Evolutionary conservation across 2,888 invertebrate species (phyloP).

Genomic region (Nomada flava): DNA sequence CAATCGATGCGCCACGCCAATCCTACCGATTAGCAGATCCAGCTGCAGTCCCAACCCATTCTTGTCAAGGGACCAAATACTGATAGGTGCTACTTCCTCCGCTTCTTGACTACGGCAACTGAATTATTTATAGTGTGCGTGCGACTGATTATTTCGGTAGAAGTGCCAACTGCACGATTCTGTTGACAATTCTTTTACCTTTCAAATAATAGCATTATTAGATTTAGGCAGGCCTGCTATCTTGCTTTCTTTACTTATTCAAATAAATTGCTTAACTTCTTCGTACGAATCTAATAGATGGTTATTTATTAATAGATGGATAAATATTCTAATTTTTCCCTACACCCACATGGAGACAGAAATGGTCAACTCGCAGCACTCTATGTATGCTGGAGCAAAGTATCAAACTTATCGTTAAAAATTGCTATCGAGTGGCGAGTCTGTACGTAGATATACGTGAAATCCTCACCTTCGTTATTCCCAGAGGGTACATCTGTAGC

Average conservation of each 20-base stretch:
- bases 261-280: too few species aligned
- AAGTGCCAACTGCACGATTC: too few species aligned
- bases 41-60: background rate
- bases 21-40: slow-evolving; percentile 27
- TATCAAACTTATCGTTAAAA: slow-evolving; percentile 66
- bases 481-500: slow-evolving; percentile 28
- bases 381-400: background rate
- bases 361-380: background rate
- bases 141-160: too few species aligned
- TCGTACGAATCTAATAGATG: too few species aligned
- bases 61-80: slow-evolving; percentile 19
- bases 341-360: too few species aligned
- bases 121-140: slow-evolving; percentile 1
- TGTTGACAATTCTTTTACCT: too few species aligned
- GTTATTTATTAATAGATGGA: too few species aligned
- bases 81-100: slow-evolving; percentile 18
- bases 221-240: too few species aligned
- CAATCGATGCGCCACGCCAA: slow-evolving; percentile 25
- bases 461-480: slow-evolving; percentile 66
- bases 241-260: too few species aligned
- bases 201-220: too few species aligned
- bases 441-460: slow-evolving; percentile 32
- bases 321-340: too few species aligned
- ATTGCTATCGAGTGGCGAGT: slow-evolving; percentile 65
- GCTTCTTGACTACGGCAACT: slow-evolving; percentile 34